Evolutionary conservation across 1,140 invertebrate species (phyloP), one percentile per base, ranked within the genome.

Genomic region (Diachasmimorpha longicaudata): DNA sequence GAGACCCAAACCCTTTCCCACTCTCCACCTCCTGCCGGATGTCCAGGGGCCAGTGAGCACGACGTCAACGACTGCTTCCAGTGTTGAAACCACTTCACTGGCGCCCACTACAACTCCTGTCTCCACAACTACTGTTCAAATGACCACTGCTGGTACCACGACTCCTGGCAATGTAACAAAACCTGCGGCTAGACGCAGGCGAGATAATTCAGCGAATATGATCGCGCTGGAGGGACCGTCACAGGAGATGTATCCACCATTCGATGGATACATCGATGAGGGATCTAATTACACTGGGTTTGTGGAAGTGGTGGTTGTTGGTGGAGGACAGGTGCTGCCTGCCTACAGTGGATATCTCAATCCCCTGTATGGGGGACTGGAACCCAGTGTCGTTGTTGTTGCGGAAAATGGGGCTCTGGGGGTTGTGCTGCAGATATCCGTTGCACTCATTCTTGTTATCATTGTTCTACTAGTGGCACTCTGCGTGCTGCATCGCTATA

Each of bases 211-310:
- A 5, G 55, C 70, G 6, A 23, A 42, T 10, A 74, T 80, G 67
- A 79, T 66, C 67, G 80, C 73, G 14, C 72, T 9, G 78, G 81
- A 4, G 83, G 76, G 58, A 37, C 79, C n/a, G 6, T 6, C 6
- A 72, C 75, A 0, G 79, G 81, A 16, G 16, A 9, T 42, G 9
- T 79, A 77, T 84, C 77, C 87, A 79, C 82, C 90, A 0, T 90
- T 89, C 77, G 95, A 97, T 85, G 95, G 95, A 0, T 89, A 89
- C 55, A 88, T 96, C 36, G 94, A 96, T 81, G 90, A 92, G 13
- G 90, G 91, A 21, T 92, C 93, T 0, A 95, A 95, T 81, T 97
- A 97, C 78, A 96, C 95, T 0, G 92, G 93, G 23, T 96, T 95
- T 82, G 89, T 97, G 23, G 95, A 96, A 90, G 90, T 96, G 55